Evolutionary conservation across 2,113 vertebrate species (phyloP).

Genomic region (Alaudala cheleensis): DNA sequence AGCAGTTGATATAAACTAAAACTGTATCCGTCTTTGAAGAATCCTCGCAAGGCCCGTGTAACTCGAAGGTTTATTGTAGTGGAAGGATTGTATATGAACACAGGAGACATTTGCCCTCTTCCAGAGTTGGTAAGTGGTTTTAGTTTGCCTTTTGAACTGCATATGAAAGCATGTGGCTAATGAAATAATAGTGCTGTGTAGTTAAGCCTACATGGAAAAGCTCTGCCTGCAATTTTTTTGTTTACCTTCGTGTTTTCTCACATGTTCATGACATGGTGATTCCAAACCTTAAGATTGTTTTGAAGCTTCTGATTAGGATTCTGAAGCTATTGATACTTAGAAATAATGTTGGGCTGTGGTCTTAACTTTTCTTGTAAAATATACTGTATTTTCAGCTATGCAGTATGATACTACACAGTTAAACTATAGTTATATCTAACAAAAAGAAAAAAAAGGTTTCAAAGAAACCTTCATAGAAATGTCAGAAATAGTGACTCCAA

Average conservation of each 20-base stretch:
- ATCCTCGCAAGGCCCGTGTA: constrained; percentile 94
- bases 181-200: neutral
- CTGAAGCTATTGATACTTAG: neutral
- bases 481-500: neutral
- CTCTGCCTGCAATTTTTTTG: neutral
- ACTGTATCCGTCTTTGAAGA: constrained; percentile 59
- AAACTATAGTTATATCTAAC: neutral
- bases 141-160: neutral
- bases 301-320: neutral
- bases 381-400: neutral
- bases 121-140: constrained; percentile 87
- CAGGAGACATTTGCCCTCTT: constrained; percentile 91
- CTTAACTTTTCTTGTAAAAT: neutral
- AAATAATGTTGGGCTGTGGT: neutral
- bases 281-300: neutral
- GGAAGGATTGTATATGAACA: constrained; percentile 94
- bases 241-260: neutral
- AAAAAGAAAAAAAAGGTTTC: neutral
- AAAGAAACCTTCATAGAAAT: neutral
- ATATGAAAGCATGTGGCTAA: neutral
- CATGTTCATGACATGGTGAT: neutral
- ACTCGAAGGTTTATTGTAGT: constrained; percentile 91
- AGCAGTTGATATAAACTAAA: neutral
- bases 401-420: neutral
- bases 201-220: neutral